Evolutionary conservation across 2,888 invertebrate species (phyloP).

Genomic region (Plebejus argus): DNA sequence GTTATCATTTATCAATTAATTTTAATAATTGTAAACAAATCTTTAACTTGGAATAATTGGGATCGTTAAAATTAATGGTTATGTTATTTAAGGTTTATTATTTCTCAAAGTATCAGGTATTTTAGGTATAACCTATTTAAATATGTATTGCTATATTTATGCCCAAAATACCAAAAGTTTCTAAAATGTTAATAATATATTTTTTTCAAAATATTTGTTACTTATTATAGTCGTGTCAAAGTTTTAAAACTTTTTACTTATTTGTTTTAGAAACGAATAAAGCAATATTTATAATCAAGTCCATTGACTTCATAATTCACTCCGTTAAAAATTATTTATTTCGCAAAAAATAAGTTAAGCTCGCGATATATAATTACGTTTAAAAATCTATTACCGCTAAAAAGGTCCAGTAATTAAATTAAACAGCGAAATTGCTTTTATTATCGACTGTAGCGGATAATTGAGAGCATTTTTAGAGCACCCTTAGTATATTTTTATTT

Average conservation of each 20-base stretch:
- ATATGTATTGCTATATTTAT: no score
- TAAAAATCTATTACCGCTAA: conserved; percentile 9
- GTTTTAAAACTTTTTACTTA: neutral
- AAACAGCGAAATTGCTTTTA: conserved; percentile 4
- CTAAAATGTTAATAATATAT: no score
- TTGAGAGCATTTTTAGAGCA: neutral
- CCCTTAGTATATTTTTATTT: neutral
- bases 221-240: no score
- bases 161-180: no score
- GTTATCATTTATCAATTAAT: conserved; percentile 53
- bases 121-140: no score
- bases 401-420: conserved; percentile 16
- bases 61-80: neutral
- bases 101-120: no score
- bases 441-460: conserved; percentile 1
- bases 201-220: no score
- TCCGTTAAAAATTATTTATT: neutral
- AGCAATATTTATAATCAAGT: neutral
- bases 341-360: neutral
- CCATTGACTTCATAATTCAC: neutral
- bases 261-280: neutral
- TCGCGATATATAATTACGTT: neutral
- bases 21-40: conserved; percentile 60
- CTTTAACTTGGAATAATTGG: conserved; percentile 33
- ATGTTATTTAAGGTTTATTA: neutral